phyloP scores from a whole-genome alignment of 1,140 invertebrate species.

The Panagrolaimus sp. region DNA sequence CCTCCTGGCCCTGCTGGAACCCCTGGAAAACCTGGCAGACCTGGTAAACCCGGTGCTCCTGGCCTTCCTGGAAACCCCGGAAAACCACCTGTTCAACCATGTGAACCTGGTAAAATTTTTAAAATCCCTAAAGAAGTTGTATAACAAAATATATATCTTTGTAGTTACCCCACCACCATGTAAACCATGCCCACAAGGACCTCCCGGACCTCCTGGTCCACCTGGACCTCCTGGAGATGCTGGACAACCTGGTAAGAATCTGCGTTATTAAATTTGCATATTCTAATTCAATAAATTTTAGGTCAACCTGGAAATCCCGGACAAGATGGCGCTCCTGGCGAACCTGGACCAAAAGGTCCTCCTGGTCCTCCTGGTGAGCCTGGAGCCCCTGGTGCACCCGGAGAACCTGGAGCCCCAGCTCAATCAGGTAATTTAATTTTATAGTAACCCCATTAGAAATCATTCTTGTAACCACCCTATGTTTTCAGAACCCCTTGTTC shows the following conservation, averaged over 20 bases:
- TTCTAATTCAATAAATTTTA: too few species aligned
- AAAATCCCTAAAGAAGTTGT: too few species aligned
- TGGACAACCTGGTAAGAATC: constrained; percentile 33
- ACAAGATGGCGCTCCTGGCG: constrained; percentile 37
- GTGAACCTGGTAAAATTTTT: too few species aligned
- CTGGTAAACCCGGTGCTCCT: constrained; percentile 29
- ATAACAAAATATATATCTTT: too few species aligned
- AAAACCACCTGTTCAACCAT: constrained; percentile 18
- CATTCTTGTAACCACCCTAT: constrained; percentile 33
- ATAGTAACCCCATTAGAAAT: constrained; percentile 33
- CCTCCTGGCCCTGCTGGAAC: constrained; percentile 20
- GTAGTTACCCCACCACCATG: constrained; percentile 23
- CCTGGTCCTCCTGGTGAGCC: constrained; percentile 39
- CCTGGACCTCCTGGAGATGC: constrained; percentile 39
- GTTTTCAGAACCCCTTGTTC: constrained; percentile 17
- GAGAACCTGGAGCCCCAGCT: constrained; percentile 37
- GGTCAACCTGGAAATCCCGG: constrained; percentile 46
- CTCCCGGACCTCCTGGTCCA: constrained; percentile 43
- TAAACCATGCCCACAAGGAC: constrained; percentile 27
- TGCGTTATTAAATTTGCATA: too few species aligned
- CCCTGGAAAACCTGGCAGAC: constrained; percentile 25
- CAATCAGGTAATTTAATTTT: too few species aligned
- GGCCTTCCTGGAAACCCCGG: constrained; percentile 23
- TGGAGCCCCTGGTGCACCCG: constrained; percentile 37
- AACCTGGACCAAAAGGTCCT: constrained; percentile 37